phyloP scores from a whole-genome alignment of 2,797 vertebrate species.

The Enteromius mattozi region DNA sequence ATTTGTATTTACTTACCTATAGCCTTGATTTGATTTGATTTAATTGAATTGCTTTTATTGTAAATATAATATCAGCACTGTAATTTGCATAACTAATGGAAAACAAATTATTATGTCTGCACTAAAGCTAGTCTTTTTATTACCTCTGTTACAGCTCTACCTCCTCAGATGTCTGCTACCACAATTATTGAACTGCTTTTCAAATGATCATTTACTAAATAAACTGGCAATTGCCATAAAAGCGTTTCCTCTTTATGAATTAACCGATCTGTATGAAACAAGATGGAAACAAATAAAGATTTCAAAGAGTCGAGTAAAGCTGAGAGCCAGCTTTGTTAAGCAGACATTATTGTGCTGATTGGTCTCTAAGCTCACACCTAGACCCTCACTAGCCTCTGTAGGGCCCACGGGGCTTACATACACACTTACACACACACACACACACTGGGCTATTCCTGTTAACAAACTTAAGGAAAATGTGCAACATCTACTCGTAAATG shows the following conservation, averaged over 20 bases:
- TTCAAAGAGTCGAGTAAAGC: conserved; percentile 27
- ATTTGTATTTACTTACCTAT: conserved; percentile 9
- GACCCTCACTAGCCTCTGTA: conserved; percentile 29
- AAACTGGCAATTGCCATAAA: conserved; percentile 15
- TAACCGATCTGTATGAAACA: conserved; percentile 4
- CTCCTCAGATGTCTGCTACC: background rate
- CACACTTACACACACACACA: conserved; percentile 6
- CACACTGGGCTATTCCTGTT: conserved; percentile 38
- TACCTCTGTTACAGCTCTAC: background rate
- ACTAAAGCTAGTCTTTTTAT: background rate
- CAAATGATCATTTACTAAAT: conserved; percentile 39
- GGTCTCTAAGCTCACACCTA: conserved; percentile 44
- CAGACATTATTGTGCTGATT: conserved; percentile 46
- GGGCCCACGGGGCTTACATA: conserved; percentile 9
- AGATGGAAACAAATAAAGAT: conserved; percentile 25
- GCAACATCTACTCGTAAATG: conserved; percentile 46
- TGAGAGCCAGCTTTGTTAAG: conserved; percentile 37
- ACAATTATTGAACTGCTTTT: conserved; percentile 47
- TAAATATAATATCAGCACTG: background rate
- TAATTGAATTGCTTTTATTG: conserved; percentile 1
- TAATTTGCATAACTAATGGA: background rate
- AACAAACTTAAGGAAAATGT: conserved; percentile 53
- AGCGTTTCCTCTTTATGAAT: conserved; percentile 20
- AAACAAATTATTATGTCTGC: conserved; percentile 5
- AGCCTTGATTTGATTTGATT: background rate